Evolutionary conservation across 2,888 invertebrate genomes (phyloP).

Genomic region (Eumacrocentrus americanus): DNA sequence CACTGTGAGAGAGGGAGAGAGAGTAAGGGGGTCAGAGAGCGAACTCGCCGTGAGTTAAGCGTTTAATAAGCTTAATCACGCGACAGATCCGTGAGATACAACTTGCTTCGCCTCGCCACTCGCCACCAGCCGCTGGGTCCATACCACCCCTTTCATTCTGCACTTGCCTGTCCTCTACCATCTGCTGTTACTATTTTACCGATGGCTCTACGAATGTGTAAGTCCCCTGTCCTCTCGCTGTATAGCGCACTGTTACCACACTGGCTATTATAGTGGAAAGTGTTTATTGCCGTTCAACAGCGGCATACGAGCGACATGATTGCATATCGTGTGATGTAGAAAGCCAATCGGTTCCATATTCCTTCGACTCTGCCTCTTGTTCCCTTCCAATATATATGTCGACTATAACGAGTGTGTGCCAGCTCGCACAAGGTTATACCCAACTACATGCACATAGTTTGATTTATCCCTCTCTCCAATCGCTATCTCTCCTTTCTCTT

Average conservation of each 20-base stretch:
- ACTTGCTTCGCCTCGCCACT: constrained; percentile 60
- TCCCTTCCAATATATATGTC: background rate
- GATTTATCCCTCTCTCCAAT: constrained; percentile 11
- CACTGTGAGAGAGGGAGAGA: constrained; percentile 35
- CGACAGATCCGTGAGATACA: constrained; percentile 62
- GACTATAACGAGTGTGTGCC: background rate
- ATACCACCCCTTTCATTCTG: constrained; percentile 28
- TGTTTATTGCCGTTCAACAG: constrained; percentile 56
- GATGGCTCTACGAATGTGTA: constrained; percentile 33
- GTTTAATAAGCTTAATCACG: constrained; percentile 63
- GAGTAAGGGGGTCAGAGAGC: constrained; percentile 42
- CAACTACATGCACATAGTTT: constrained; percentile 8
- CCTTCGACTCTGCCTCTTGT: no score
- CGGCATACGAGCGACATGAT: constrained; percentile 34
- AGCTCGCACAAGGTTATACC: no score
- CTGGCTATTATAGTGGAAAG: constrained; percentile 56
- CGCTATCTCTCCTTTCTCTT: background rate
- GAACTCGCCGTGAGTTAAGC: constrained; percentile 59
- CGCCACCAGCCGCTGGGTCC: constrained; percentile 41
- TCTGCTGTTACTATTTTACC: constrained; percentile 62
- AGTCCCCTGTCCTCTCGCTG: constrained; percentile 35
- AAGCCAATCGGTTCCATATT: constrained; percentile 1
- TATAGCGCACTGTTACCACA: constrained; percentile 24
- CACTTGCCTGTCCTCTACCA: constrained; percentile 50
- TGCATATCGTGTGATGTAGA: background rate